Base-by-base conservation (phyloP, 2,113 vertebrate genomes). In the Tyrannus savana region DNA sequence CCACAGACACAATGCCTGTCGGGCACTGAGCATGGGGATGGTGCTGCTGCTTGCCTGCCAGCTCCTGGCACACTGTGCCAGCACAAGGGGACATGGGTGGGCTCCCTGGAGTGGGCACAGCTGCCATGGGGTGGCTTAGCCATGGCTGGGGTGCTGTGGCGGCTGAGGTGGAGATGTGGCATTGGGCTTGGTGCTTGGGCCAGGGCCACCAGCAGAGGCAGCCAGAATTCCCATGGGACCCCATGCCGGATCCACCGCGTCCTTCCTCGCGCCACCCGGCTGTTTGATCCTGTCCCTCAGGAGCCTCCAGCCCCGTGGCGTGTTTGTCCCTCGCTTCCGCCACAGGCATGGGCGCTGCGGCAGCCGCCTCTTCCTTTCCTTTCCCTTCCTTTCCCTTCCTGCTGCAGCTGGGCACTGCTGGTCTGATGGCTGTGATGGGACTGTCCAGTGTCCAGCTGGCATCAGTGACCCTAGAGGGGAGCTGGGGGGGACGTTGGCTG, bases 341-440 rank as follows among this genome's bases (percentile, higher is more conserved):
- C 47, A 15, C 0, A 1, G 66, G 60, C 56, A n/a, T 0, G 7
- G 66, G 84, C 0, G 0, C 60, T 0, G 0, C 1, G 0, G 66
- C 55, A 66, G 76, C 74, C 7, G 0, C 39, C 42, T 11, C 39
- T 60, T 75, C 37, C 39, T 1, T 78, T 53, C 31, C 22, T 30
- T 49, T 31, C 60, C 25, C 5, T 37, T 41, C n/a, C 53, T n/a
- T 56, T 56, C 55, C 55, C 31, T 58, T n/a, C 53, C 5, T 18
- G 0, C 39, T 33, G 18, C 37, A 18, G 0, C 19, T 12, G 10
- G 44, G n/a, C 42, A 33, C 37, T 31, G 42, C 71, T 42, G 5
- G 2, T 62, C 49, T 1, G 0, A 0, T 1, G 8, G 41, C 63
- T 46, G 30, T 1, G 5, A 14, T 39, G 28, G 16, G 47, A 59